These are phyloP conservation scores for Pseudoips prasinana DNA, from an alignment of 2,888 invertebrate genomes.

Conservation along the genomic window DNA sequence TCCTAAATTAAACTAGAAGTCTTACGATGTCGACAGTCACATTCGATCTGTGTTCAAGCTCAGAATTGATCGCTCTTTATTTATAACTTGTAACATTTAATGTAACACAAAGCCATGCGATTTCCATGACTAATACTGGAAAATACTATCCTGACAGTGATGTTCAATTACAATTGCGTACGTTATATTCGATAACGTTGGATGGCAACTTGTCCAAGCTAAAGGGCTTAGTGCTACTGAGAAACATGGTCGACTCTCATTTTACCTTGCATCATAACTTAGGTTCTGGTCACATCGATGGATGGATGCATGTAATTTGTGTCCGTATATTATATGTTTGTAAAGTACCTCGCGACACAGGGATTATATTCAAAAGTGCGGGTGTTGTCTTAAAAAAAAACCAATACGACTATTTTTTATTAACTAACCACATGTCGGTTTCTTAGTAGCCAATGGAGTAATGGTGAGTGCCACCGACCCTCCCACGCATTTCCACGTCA, in stretches of 20 bases:
- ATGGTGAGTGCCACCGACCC: no score
- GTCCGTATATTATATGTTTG: no score
- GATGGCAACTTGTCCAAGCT: constrained; percentile 32
- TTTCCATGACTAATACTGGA: constrained; percentile 63
- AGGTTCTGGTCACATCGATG: constrained; percentile 17
- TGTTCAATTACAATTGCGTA: constrained; percentile 56
- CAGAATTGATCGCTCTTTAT: constrained; percentile 45
- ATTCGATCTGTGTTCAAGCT: constrained; percentile 19
- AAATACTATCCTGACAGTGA: constrained; percentile 61
- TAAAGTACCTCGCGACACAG: no score
- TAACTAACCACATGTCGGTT: no score
- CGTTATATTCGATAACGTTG: constrained; percentile 33
- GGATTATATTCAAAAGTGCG: no score
- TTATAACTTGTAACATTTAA: constrained; percentile 54
- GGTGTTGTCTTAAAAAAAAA: no score
- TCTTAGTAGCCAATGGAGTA: no score
- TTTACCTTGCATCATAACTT: constrained; percentile 18
- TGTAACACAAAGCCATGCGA: constrained; percentile 56
- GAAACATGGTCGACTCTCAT: constrained; percentile 18
- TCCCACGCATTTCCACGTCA: no score
- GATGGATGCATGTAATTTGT: no score
- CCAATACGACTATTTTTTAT: no score
- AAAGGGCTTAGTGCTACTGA: constrained; percentile 38
- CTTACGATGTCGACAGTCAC: constrained; percentile 18
- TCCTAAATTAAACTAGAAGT: no score